phyloP scores from a whole-genome alignment of 2,797 vertebrate species.

The Gobionotothen gibberifrons region DNA sequence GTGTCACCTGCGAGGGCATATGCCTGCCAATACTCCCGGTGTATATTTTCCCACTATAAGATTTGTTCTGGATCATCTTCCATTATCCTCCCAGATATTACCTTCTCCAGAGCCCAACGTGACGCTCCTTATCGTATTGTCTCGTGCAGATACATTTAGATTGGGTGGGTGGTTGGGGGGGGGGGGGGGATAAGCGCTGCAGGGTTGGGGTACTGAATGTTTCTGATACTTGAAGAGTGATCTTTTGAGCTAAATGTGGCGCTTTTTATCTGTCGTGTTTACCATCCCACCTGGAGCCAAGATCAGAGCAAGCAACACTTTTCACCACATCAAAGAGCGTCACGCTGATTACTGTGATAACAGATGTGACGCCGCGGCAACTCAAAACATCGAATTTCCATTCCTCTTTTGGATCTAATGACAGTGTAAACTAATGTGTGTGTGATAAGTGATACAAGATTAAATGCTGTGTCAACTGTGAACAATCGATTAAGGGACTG shows the following conservation, averaged over 20 bases:
- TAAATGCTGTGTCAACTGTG: conserved; percentile 11
- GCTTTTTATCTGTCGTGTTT: conserved; percentile 59
- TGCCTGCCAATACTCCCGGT: conserved; percentile 50
- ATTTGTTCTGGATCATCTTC: conserved; percentile 66
- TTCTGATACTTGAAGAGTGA: conserved; percentile 46
- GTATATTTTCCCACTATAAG: conserved; percentile 52
- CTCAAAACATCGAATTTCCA: conserved; percentile 36
- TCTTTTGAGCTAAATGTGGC: conserved; percentile 64
- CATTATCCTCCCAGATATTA: conserved; percentile 61
- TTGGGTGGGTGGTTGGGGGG: neutral
- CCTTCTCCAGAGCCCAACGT: conserved; percentile 41
- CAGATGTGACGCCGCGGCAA: conserved; percentile 22
- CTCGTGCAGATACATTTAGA: conserved; percentile 61
- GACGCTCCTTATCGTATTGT: conserved; percentile 49
- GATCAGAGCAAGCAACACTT: conserved; percentile 67
- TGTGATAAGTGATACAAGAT: conserved; percentile 39
- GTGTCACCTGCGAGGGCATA: conserved; percentile 62
- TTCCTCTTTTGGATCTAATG: conserved; percentile 45
- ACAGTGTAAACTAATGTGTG: conserved; percentile 20
- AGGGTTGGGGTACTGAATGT: conserved; percentile 44
- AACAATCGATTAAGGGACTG: conserved; percentile 26
- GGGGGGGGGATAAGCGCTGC: conserved; percentile 15
- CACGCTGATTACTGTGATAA: conserved; percentile 46
- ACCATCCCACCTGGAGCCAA: conserved; percentile 61
- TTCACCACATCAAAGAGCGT: conserved; percentile 59